Percentiles rank a stretch among this genome's conserved stretches.
Conservation (phyloP, 2,888 invertebrate genomes). For the Eupithecia vulgata region DNA sequence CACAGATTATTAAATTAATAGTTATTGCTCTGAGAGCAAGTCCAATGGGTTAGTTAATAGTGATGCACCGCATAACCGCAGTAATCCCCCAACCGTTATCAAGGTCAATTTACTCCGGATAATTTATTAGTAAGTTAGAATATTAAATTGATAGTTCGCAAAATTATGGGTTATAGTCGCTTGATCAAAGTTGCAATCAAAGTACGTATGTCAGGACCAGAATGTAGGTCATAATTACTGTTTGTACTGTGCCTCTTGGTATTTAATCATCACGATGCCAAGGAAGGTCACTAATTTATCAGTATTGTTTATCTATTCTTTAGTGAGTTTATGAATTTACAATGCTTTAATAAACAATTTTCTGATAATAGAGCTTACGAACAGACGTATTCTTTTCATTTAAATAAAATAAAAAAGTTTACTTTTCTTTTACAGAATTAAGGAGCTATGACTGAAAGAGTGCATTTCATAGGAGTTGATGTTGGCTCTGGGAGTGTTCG, state of each 20-base stretch:
- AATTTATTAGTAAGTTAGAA: not conserved
- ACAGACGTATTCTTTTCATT: not conserved
- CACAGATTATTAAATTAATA: not conserved
- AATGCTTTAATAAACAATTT: not conserved
- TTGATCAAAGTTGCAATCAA: not conserved
- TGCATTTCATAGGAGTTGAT: slow-evolving; percentile 93
- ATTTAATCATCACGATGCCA: slow-evolving; percentile 8
- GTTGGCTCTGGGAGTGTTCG: slow-evolving; percentile 96
- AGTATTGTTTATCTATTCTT: slow-evolving; percentile 4
- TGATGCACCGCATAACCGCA: not conserved
- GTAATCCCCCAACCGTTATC: not conserved
- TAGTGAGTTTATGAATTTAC: not conserved
- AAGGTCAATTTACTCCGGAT: not conserved
- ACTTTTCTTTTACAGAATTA: slow-evolving; percentile 23
- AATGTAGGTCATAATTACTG: not conserved
- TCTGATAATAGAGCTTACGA: not conserved
- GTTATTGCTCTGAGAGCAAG: too few species aligned
- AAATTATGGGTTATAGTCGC: not conserved
- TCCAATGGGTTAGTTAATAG: not conserved
- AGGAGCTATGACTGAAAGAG: slow-evolving; percentile 51
- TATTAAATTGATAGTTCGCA: not conserved
- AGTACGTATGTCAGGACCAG: not conserved
- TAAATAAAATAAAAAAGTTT: not conserved
- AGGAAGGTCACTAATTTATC: slow-evolving; percentile 31
- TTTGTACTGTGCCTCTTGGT: not conserved